Evolutionary conservation across 2,113 vertebrate genomes (phyloP).

Genomic region (Nannobrachium achirus): DNA sequence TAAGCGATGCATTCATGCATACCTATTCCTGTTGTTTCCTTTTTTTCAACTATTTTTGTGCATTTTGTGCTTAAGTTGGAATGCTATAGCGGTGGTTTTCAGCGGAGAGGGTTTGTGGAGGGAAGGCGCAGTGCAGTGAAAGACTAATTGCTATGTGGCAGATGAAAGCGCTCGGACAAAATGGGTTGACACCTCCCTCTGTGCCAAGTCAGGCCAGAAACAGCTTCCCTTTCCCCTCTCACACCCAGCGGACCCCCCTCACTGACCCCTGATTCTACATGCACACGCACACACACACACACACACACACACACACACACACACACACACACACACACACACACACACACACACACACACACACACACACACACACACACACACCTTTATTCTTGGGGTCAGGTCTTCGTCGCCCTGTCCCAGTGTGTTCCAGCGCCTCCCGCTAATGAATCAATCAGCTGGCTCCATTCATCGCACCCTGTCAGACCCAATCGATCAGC

Average conservation of each 20-base stretch:
- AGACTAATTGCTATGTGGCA: constrained; percentile 65
- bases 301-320: constrained; percentile 44
- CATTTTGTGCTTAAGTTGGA: not conserved
- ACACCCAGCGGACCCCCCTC: constrained; percentile 64
- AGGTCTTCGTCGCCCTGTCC: constrained; percentile 23
- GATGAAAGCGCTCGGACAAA: constrained; percentile 64
- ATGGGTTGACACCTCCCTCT: constrained; percentile 62
- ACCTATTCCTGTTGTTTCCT: too few relatives aligned
- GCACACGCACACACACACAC: constrained; percentile 32
- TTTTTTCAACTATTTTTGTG: too few relatives aligned
- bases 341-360: constrained; percentile 11
- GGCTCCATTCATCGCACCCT: constrained; percentile 70
- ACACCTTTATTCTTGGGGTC: constrained; percentile 42
- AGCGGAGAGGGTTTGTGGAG: constrained; percentile 33
- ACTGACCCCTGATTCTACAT: constrained; percentile 10
- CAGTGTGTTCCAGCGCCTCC: constrained; percentile 24
- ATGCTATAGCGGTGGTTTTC: constrained; percentile 31
- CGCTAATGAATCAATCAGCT: constrained; percentile 75
- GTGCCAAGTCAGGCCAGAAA: constrained; percentile 72
- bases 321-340: constrained; percentile 31
- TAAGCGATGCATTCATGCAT: not conserved
- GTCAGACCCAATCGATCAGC: constrained; percentile 75
- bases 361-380: constrained; percentile 8
- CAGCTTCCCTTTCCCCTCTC: constrained; percentile 62
- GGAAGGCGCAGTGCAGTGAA: constrained; percentile 28